phyloP scores from a whole-genome alignment of 2,888 invertebrate species.

The Sesia bembeciformis region DNA sequence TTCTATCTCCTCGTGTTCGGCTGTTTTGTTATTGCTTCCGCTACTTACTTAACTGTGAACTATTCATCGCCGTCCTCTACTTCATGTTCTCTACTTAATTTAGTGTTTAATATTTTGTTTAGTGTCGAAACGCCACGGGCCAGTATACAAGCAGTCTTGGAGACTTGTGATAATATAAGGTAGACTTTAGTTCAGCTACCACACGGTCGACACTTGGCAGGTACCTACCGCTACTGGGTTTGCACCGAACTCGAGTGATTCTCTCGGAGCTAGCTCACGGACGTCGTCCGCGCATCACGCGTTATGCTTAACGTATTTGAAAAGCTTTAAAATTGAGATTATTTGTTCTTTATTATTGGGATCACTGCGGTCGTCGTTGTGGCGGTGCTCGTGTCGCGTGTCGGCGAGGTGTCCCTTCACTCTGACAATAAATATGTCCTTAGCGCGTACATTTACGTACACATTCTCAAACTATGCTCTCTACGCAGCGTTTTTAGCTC shows the following conservation, averaged over 20 bases:
- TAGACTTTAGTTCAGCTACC: neutral
- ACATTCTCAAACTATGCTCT: constrained; percentile 40
- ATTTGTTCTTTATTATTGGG: constrained; percentile 58
- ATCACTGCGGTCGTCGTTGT: constrained; percentile 19
- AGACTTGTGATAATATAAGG: constrained; percentile 66
- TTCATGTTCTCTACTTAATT: constrained; percentile 64
- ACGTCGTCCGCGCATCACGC: too few relatives aligned
- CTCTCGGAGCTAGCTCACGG: constrained; percentile 24
- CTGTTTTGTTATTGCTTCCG: constrained; percentile 52
- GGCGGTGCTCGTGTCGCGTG: too few relatives aligned
- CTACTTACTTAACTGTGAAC: constrained; percentile 29
- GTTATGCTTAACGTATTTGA: constrained; percentile 23
- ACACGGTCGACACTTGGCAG: neutral
- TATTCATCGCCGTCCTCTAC: constrained; percentile 57
- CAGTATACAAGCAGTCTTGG: constrained; percentile 66
- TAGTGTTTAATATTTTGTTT: constrained; percentile 56
- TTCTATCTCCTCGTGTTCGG: constrained; percentile 33
- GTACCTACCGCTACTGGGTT: too few relatives aligned
- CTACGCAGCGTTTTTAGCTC: constrained; percentile 44
- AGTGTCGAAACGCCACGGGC: constrained; percentile 58
- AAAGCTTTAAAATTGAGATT: constrained; percentile 72
- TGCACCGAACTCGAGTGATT: constrained; percentile 16
- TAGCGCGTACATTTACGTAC: constrained; percentile 25
- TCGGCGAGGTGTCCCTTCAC: constrained; percentile 13
- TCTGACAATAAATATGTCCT: constrained; percentile 47